Conservation (phyloP, 2,888 invertebrate genomes). For the Melanostoma scalare region DNA sequence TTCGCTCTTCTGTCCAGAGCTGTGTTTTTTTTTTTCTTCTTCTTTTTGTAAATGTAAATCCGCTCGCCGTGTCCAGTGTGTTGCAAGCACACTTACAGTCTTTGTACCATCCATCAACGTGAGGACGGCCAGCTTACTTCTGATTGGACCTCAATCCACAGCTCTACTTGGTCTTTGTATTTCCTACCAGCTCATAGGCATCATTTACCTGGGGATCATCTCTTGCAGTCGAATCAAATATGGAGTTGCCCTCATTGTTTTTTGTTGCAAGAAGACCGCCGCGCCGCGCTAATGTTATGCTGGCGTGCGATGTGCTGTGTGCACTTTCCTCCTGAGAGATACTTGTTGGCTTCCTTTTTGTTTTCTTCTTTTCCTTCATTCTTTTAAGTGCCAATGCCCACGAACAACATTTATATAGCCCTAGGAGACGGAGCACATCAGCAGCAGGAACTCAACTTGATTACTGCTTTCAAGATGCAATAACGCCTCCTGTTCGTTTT, state of each 20-base stretch:
- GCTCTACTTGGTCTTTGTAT: slow-evolving; percentile 1
- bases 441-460: slow-evolving; percentile 42
- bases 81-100: slow-evolving; percentile 23
- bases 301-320: slow-evolving; percentile 24
- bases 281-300: slow-evolving; percentile 37
- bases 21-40: background rate
- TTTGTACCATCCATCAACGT: slow-evolving; percentile 42
- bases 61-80: slow-evolving; percentile 17
- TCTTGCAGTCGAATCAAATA: background rate
- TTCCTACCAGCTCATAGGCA: slow-evolving; percentile 16
- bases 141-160: slow-evolving; percentile 44
- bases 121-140: slow-evolving; percentile 34
- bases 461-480: slow-evolving; percentile 56
- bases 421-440: slow-evolving; percentile 10
- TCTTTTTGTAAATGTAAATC: background rate
- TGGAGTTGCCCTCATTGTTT: slow-evolving; percentile 9
- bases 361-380: background rate
- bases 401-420: slow-evolving; percentile 13
- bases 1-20: background rate
- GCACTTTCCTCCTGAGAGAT: background rate
- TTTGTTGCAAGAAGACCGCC: background rate
- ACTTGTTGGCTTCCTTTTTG: background rate
- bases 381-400: slow-evolving; percentile 12
- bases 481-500: slow-evolving; percentile 50
- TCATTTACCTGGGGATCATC: slow-evolving; percentile 40